Conservation (phyloP, 2,888 invertebrate species). For the Cerastoderma edule region DNA sequence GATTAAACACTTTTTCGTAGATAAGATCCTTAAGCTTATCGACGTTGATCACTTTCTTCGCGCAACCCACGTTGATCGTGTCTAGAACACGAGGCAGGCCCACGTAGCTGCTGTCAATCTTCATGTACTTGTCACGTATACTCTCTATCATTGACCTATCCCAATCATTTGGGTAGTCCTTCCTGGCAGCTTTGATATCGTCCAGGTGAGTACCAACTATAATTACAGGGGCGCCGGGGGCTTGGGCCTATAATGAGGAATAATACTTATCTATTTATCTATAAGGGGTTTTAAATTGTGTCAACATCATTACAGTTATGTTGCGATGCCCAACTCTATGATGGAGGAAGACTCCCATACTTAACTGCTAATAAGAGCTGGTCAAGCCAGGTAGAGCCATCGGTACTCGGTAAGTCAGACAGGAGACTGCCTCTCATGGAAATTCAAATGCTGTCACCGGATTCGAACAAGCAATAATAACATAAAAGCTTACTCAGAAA, state of each 20-base stretch:
- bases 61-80: slow-evolving; percentile 88
- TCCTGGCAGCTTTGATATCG: slow-evolving; percentile 86
- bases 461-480: background rate
- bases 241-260: slow-evolving; percentile 88
- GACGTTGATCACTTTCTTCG: slow-evolving; percentile 93
- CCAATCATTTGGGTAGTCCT: slow-evolving; percentile 89
- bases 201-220: slow-evolving; percentile 99
- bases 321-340: too few relatives aligned
- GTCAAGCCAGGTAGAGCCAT: too few relatives aligned
- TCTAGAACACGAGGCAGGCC: slow-evolving; percentile 97
- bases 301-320: too few relatives aligned
- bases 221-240: slow-evolving; percentile 97
- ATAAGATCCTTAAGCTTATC: slow-evolving; percentile 94
- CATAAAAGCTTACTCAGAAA: background rate
- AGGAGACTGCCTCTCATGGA: too few relatives aligned
- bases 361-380: too few relatives aligned
- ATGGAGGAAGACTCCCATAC: too few relatives aligned
- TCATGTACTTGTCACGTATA: slow-evolving; percentile 87
- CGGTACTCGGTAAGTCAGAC: too few relatives aligned
- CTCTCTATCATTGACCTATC: slow-evolving; percentile 93
- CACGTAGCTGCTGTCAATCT: slow-evolving; percentile 97
- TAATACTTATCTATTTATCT: background rate
- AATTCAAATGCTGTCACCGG: too few relatives aligned
- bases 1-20: slow-evolving; percentile 96
- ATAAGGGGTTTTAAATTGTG: too few relatives aligned